A percentile compares a stretch with the other conserved stretches of the same genome.
phyloP scores from a whole-genome alignment of 2,113 vertebrate genomes.

The Hippocampus zosterae region DNA sequence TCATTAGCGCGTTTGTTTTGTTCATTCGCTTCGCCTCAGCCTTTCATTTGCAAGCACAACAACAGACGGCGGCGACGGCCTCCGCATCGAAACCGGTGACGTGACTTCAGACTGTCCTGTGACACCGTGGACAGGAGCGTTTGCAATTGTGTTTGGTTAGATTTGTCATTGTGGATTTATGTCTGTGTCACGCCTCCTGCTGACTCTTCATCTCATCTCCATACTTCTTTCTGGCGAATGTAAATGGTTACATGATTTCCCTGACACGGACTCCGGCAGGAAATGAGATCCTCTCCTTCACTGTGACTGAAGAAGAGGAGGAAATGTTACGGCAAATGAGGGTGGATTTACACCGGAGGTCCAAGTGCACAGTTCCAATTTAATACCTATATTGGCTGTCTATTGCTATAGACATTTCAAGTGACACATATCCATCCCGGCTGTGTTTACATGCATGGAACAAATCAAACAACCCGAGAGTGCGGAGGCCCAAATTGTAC shows the following conservation, averaged over 20 bases:
- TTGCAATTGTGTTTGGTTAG: slow-evolving; percentile 46
- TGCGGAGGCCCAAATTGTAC: background rate
- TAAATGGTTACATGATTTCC: slow-evolving; percentile 74
- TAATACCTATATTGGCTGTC: background rate
- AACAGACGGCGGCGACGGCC: slow-evolving; percentile 58
- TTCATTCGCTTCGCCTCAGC: slow-evolving; percentile 65
- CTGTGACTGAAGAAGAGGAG: slow-evolving; percentile 66
- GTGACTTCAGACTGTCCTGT: slow-evolving; percentile 61
- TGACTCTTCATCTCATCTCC: slow-evolving; percentile 65
- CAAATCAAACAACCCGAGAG: background rate
- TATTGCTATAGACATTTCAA: background rate
- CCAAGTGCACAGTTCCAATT: slow-evolving; percentile 1
- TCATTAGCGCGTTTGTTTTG: slow-evolving; percentile 73
- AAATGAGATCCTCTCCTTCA: slow-evolving; percentile 62
- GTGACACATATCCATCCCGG: slow-evolving; percentile 37
- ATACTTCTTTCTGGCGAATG: slow-evolving; percentile 71
- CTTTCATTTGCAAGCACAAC: slow-evolving; percentile 66
- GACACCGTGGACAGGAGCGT: slow-evolving; percentile 64
- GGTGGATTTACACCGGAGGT: background rate
- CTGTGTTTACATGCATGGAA: background rate
- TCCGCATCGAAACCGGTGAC: slow-evolving; percentile 67
- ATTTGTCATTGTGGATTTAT: slow-evolving; percentile 21
- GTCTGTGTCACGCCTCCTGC: slow-evolving; percentile 50
- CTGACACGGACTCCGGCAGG: slow-evolving; percentile 62
- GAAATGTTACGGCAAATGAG: slow-evolving; percentile 64